A percentile compares a stretch with the other conserved stretches of the same genome.
Evolutionary conservation across 2,797 vertebrate genomes (phyloP).

Genomic region (Crax fasciolata): DNA sequence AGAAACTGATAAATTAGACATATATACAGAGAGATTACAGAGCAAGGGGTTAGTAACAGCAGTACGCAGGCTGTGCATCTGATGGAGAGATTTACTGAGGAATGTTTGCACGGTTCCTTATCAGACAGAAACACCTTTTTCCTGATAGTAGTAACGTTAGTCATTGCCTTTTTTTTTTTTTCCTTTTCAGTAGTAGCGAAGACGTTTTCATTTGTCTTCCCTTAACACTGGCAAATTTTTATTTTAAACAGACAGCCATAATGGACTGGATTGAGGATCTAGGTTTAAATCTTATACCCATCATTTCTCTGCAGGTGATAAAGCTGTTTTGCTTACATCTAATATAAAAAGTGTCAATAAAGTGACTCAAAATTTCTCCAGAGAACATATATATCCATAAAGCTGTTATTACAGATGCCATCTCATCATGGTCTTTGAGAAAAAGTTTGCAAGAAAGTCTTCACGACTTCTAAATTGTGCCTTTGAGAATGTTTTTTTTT

Average conservation of each 20-base stretch:
- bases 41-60: conserved; percentile 87
- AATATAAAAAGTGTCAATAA: not conserved
- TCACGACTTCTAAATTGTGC: not conserved
- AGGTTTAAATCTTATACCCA: not conserved
- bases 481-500: not conserved
- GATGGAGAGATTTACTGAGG: conserved; percentile 85
- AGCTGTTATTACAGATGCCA: not conserved
- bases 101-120: conserved; percentile 65
- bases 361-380: not conserved
- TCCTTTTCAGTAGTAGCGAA: not conserved
- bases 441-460: not conserved
- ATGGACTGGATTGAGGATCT: not conserved
- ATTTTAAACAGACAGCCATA: not conserved
- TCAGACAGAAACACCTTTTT: conserved; percentile 55
- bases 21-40: conserved; percentile 94
- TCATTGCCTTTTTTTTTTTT: not conserved
- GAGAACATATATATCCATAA: not conserved
- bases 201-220: not conserved
- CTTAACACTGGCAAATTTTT: not conserved
- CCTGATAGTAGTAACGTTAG: not conserved
- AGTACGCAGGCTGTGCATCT: conserved; percentile 57
- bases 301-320: not conserved
- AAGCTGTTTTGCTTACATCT: not conserved
- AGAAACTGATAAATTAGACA: conserved; percentile 99
- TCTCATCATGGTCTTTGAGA: not conserved